Base-by-base conservation (phyloP, 2,888 invertebrate species). In the Taenaris catops region DNA sequence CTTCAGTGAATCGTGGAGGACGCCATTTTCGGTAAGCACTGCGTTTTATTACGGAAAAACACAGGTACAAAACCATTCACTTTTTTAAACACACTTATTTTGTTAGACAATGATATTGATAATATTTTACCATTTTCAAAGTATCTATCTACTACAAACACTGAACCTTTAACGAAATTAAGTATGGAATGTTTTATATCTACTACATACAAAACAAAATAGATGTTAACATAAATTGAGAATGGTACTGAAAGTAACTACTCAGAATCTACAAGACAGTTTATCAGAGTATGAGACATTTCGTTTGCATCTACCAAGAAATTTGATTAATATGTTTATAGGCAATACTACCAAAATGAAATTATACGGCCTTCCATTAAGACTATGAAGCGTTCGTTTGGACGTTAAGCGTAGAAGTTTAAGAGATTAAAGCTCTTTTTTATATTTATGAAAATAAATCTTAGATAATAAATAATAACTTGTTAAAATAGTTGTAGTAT, bases 11-110 rank as follows among this genome's bases (percentile, higher is more conserved):
- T 80, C 93, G 90, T 55, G 94, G 94, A 66, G 94, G 93, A 61
- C 93, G 92, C 94, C 94, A 95, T 81, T 93, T 92, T 86, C 93
- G 92, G 88, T 93, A 91, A 72, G 89, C 90, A 80, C 93, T 93
- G 83, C 58, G 59, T 73, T 71, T 67, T 55, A 54, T 64, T 63
- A 45, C 40, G 25, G 31, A 25, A 52, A 46, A 58, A 56, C 63
- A 71, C 65, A 45, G 25, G 31, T 34, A 46, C 43, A 42, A 44
- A 46, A 38, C 33, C 37, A 36, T 38, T 38, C 11, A 4, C 24
- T 25, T 8, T 23, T 31, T 25, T 32, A 40, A 43, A 28, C 34
- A 44, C 44, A 24, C 24, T 18, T n/a, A 17, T 8, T 38, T 23
- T 14, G 28, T 35, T 27, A 7, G 28, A 16, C 27, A 25, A 29